These are phyloP conservation scores for Spea hammondii DNA, from an alignment of 2,797 vertebrate genomes.

Conservation along the genomic window DNA sequence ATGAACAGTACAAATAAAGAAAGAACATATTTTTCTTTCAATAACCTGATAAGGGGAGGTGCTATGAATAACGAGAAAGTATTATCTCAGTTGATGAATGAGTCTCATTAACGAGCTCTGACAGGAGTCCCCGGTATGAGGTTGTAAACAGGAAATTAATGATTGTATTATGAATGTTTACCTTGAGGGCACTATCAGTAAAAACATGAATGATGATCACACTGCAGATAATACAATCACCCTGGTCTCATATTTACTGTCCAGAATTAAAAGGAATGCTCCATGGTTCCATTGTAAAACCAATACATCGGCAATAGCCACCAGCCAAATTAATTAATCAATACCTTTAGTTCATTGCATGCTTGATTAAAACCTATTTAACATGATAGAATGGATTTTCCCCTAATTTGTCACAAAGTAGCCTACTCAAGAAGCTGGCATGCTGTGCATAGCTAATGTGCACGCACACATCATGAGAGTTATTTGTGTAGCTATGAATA, in stretches of 20 bases:
- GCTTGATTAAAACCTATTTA: background rate
- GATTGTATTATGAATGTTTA: constrained; percentile 21
- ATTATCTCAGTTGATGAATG: constrained; percentile 20
- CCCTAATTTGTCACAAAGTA: background rate
- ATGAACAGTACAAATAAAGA: no score
- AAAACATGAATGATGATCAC: constrained; percentile 16
- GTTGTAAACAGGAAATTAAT: constrained; percentile 11
- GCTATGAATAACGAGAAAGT: constrained; percentile 1
- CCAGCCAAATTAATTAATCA: background rate
- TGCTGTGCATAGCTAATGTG: background rate
- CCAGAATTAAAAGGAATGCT: background rate
- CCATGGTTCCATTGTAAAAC: background rate
- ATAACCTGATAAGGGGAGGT: background rate
- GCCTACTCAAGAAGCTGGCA: background rate
- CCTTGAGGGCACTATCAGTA: constrained; percentile 23
- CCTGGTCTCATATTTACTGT: constrained; percentile 12
- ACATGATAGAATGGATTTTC: background rate
- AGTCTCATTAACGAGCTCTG: constrained; percentile 6
- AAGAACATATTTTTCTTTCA: background rate
- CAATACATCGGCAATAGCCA: constrained; percentile 3
- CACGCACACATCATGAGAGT: background rate
- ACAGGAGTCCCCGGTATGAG: background rate
- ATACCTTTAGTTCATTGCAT: background rate
- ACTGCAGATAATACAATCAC: background rate
- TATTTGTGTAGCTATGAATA: no score